Conservation (phyloP, 2,888 invertebrate species). For the Pollenia griseotomentosa region DNA sequence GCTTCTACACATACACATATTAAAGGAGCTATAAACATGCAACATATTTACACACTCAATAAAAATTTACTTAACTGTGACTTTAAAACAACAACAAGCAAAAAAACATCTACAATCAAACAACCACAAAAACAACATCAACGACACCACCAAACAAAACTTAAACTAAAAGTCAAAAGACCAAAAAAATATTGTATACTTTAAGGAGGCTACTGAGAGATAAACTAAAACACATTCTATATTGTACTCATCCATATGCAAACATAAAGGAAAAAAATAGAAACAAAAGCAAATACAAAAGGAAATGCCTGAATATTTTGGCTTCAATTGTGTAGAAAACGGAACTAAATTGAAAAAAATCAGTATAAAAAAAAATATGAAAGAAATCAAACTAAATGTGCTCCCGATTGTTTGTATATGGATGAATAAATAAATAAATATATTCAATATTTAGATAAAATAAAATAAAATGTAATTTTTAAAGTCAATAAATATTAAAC, state of each 20-base stretch:
- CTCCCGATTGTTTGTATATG: background rate
- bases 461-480: background rate
- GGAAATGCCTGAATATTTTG: slow-evolving; percentile 31
- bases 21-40: slow-evolving; percentile 13
- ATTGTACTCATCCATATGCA: background rate
- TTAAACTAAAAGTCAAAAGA: slow-evolving; percentile 30
- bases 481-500: background rate
- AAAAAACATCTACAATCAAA: slow-evolving; percentile 24
- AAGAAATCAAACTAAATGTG: background rate
- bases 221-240: background rate
- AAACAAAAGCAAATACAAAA: slow-evolving; percentile 14
- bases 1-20: background rate
- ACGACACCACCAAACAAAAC: slow-evolving; percentile 6
- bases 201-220: background rate
- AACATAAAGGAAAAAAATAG: background rate
- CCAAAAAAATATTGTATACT: slow-evolving; percentile 23
- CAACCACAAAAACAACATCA: slow-evolving; percentile 16
- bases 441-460: background rate
- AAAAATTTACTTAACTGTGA: slow-evolving; percentile 69
- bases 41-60: slow-evolving; percentile 61
- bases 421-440: background rate
- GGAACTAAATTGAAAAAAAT: slow-evolving; percentile 31
- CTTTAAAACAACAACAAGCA: slow-evolving; percentile 47
- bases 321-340: slow-evolving; percentile 49
- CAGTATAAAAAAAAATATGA: slow-evolving; percentile 6